These are phyloP conservation scores for Terebella lapidaria DNA, from an alignment of 2,888 invertebrate genomes.

Conservation along the genomic window DNA sequence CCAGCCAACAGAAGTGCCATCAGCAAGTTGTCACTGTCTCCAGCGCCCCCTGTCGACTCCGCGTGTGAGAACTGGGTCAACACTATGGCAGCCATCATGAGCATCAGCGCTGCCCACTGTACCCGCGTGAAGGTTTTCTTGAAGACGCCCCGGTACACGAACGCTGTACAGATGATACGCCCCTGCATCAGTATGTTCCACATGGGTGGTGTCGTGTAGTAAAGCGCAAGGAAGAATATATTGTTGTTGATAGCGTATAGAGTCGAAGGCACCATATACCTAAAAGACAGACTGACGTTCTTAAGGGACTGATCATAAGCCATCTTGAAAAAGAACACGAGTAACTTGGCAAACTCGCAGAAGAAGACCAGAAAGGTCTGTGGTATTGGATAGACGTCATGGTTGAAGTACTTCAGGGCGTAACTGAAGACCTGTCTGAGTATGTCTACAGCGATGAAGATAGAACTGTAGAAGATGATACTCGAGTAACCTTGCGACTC, in stretches of 20 bases:
- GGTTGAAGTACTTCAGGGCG: slow-evolving; percentile 20
- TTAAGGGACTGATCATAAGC: background rate
- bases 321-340: slow-evolving; percentile 9
- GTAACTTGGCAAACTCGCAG: slow-evolving; percentile 1
- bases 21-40: slow-evolving; percentile 4
- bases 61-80: slow-evolving; percentile 15
- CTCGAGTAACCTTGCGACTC: slow-evolving; percentile 2
- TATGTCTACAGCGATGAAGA: slow-evolving; percentile 13
- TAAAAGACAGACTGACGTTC: slow-evolving; percentile 10
- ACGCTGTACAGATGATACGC: slow-evolving; percentile 14
- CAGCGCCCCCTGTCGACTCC: background rate
- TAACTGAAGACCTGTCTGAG: slow-evolving; percentile 14
- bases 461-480: slow-evolving; percentile 5
- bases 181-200: slow-evolving; percentile 18
- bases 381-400: slow-evolving; percentile 16
- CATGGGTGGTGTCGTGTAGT: slow-evolving; percentile 21
- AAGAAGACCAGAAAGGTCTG: slow-evolving; percentile 14
- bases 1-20: slow-evolving; percentile 12
- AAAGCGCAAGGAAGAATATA: slow-evolving; percentile 16
- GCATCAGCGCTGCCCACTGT: slow-evolving; percentile 13
- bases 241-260: slow-evolving; percentile 23
- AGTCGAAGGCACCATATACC: slow-evolving; percentile 16
- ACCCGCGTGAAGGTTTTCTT: slow-evolving; percentile 4
- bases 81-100: slow-evolving; percentile 9
- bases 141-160: slow-evolving; percentile 14